phyloP scores from a whole-genome alignment of 2,888 invertebrate genomes.

The Cabera pusaria region DNA sequence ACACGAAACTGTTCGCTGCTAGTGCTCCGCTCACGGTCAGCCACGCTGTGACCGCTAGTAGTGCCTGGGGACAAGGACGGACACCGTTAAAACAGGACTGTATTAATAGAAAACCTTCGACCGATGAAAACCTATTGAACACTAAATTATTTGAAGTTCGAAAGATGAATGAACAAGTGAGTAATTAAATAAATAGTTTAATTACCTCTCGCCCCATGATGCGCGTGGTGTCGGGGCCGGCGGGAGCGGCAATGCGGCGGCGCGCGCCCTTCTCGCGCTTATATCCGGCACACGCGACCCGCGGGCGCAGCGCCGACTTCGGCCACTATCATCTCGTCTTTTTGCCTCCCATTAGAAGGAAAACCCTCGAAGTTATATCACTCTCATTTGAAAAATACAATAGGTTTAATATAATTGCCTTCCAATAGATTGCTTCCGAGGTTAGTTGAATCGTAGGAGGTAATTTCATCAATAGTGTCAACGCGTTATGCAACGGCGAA shows the following conservation, averaged over 20 bases:
- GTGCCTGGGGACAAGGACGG: conserved; percentile 54
- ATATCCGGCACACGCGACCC: conserved; percentile 46
- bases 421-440: conserved; percentile 48
- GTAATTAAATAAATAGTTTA: conserved; percentile 11
- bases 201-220: conserved; percentile 73
- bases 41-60: conserved; percentile 57
- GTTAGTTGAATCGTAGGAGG: conserved; percentile 27
- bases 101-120: too few relatives aligned
- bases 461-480: conserved; percentile 34
- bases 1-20: conserved; percentile 41
- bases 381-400: conserved; percentile 33
- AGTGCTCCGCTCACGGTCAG: conserved; percentile 46
- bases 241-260: conserved; percentile 63
- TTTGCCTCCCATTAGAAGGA: conserved; percentile 39
- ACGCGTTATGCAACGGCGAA: conserved; percentile 42
- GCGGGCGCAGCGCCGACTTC: conserved; percentile 32
- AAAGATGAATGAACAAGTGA: too few relatives aligned
- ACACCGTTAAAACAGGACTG: conserved; percentile 25
- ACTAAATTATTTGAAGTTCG: too few relatives aligned
- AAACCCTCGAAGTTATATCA: conserved; percentile 54
- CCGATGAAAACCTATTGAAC: too few relatives aligned
- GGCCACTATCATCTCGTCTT: conserved; percentile 32
- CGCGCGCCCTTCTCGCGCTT: conserved; percentile 57
- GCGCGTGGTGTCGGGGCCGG: conserved; percentile 55
- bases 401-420: conserved; percentile 37